Evolutionary conservation across 1,140 invertebrate genomes (phyloP).

Genomic region (Luehdorfia chinensis): DNA sequence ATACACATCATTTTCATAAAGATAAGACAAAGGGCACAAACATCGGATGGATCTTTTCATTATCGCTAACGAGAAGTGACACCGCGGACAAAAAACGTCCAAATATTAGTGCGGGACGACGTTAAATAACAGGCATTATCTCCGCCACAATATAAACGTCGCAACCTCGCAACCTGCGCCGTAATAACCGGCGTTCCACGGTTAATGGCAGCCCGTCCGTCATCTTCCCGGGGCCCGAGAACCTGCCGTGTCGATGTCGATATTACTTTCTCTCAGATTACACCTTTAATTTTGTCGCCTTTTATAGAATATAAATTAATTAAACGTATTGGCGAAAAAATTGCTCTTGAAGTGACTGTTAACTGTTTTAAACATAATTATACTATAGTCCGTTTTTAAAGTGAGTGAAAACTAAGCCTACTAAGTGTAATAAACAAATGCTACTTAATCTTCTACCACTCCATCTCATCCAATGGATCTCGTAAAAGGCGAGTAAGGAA

Average conservation of each 20-base stretch:
- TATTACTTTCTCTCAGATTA: slow-evolving; percentile 15
- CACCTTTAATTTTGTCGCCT: slow-evolving; percentile 6
- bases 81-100: slow-evolving; percentile 32
- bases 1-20: too few relatives aligned
- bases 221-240: slow-evolving; percentile 30
- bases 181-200: slow-evolving; percentile 42
- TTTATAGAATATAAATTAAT: not conserved
- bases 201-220: slow-evolving; percentile 51
- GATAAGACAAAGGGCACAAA: not conserved
- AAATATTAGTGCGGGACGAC: slow-evolving; percentile 46
- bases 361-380: slow-evolving; percentile 1
- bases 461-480: too few relatives aligned
- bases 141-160: slow-evolving; percentile 51
- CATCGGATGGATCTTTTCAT: slow-evolving; percentile 19
- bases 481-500: too few relatives aligned
- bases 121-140: slow-evolving; percentile 58
- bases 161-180: slow-evolving; percentile 43
- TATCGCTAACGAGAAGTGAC: slow-evolving; percentile 38
- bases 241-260: slow-evolving; percentile 21
- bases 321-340: too few relatives aligned
- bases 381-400: too few relatives aligned
- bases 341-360: slow-evolving; percentile 1
- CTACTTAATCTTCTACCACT: too few relatives aligned
- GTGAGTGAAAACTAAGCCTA: too few relatives aligned
- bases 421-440: too few relatives aligned